phyloP scores from a whole-genome alignment of 2,797 vertebrate genomes.

The Liasis olivaceus region DNA sequence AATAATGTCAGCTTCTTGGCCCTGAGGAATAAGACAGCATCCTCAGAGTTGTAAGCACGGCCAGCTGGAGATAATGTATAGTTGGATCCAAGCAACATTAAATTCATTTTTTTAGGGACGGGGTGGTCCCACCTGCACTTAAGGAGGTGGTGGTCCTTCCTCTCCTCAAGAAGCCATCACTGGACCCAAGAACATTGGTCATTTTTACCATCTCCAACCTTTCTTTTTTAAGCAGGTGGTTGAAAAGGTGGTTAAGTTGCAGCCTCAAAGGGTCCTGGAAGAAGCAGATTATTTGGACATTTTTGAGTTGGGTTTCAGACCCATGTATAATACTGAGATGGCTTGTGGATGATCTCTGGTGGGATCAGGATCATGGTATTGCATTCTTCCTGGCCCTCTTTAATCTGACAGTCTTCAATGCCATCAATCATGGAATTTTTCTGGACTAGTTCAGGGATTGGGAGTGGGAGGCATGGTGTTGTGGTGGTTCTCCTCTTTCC shows the following conservation, averaged over 20 bases:
- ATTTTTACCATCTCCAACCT: neutral
- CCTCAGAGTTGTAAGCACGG: neutral
- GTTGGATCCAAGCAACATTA: neutral
- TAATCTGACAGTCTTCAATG: neutral
- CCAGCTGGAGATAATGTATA: neutral
- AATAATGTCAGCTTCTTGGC: neutral
- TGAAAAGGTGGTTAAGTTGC: neutral
- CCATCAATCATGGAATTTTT: neutral
- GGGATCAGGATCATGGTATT: neutral
- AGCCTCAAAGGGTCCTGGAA: neutral
- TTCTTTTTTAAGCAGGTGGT: neutral
- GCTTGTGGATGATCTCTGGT: neutral
- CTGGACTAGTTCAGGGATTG: neutral
- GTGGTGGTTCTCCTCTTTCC: neutral
- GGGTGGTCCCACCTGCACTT: neutral
- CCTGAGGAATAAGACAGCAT: neutral
- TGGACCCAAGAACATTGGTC: neutral
- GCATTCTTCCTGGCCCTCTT: neutral
- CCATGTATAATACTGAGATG: neutral
- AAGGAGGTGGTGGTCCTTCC: neutral
- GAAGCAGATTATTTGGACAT: neutral
- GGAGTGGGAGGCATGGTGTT: neutral
- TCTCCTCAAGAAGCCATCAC: neutral
- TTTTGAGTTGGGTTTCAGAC: neutral
- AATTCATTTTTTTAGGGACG: neutral